Base-by-base conservation (phyloP, 2,797 vertebrate species). In the Delichon dasypus region DNA sequence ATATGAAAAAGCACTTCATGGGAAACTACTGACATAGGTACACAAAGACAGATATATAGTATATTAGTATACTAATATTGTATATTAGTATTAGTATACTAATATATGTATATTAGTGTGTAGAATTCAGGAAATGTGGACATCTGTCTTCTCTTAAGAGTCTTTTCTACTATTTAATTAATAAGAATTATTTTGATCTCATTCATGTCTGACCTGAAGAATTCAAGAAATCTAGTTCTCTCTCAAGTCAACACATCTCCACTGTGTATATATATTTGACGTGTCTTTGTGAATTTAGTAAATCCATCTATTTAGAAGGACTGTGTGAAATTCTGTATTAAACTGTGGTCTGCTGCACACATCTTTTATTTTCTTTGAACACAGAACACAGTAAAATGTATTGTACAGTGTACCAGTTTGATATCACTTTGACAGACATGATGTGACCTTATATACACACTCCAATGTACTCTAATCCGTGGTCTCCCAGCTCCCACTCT, bases 401-500 rank as follows among this genome's bases (percentile, higher is more conserved):
- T 98, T 97, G 97, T 98, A 94, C 62, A 40, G 94, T 75, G 16
- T 95, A 93, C 92, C 93, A 94, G 97, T 93, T 66, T 97, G 97
- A 96, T 97, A 96, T 34, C 89, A 93, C 97, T 98, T 97, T 98
- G 98, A 98, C 96, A 97, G 98, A 97, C 97, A 94, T 95, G 90
- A 90, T 95, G 97, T 98, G 97, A 98, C 97, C 98, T 98, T 97
- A 96, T 95, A 96, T 88, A 95, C 93, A 97, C 97, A 96, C 97
- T 97, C 96, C 96, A 96, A 9, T 96, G 96, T 96, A 97, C 97
- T 97, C 96, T 97, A 97, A 98, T 97, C 97, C 91, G 7, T 96
- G 96, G 96, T 97, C 95, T 97, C 97, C 97, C 97, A 97, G 97
- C 97, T 98, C 97, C 97, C 95, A 97, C 98, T 97, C 98, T 91